Evolutionary conservation across 2,888 invertebrate species (phyloP).

Genomic region (Agonum fuliginosum): DNA sequence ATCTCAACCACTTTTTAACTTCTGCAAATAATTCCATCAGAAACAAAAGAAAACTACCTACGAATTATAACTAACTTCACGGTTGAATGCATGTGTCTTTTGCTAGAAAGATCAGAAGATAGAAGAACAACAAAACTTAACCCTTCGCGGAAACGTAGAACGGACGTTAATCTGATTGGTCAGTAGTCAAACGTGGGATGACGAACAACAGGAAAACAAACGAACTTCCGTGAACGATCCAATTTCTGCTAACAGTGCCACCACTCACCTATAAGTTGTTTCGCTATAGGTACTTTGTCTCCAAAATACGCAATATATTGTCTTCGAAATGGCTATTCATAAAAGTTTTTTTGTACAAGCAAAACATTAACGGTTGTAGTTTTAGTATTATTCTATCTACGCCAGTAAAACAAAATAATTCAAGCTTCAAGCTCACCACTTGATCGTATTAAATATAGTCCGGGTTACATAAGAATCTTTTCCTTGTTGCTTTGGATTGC

Average conservation of each 20-base stretch:
- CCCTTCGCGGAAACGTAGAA: not conserved
- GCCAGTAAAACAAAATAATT: too few relatives aligned
- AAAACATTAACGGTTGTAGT: too few relatives aligned
- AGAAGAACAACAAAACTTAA: not conserved
- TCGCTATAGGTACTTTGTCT: not conserved
- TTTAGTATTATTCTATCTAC: too few relatives aligned
- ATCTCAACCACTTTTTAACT: constrained; percentile 8
- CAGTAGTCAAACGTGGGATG: not conserved
- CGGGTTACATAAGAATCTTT: too few relatives aligned
- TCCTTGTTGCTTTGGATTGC: too few relatives aligned
- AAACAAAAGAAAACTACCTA: constrained; percentile 18
- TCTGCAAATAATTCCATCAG: constrained; percentile 15
- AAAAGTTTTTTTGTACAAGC: too few relatives aligned
- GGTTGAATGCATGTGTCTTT: not conserved
- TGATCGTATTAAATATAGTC: too few relatives aligned
- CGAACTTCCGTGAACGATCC: not conserved
- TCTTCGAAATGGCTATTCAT: too few relatives aligned
- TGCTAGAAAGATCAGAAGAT: not conserved
- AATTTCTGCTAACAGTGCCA: too few relatives aligned
- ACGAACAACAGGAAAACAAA: constrained; percentile 22
- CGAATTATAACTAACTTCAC: constrained; percentile 29
- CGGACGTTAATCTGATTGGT: constrained; percentile 35
- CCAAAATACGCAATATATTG: too few relatives aligned
- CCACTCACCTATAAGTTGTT: not conserved
- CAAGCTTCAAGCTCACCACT: too few relatives aligned